Base-by-base conservation (phyloP, 92 coral and sea anemone species). In the Epizoanthus scotinus region DNA sequence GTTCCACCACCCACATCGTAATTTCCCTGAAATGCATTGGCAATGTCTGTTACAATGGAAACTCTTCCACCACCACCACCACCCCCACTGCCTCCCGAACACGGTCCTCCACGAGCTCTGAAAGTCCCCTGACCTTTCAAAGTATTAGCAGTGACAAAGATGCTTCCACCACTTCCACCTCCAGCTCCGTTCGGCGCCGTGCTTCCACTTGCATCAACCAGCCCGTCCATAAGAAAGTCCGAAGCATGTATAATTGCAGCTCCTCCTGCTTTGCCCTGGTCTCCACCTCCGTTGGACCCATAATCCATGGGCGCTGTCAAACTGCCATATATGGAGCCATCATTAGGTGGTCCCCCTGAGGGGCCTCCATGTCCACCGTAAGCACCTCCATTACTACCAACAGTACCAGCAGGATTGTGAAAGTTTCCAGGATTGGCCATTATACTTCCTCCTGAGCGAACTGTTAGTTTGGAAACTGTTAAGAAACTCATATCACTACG, bases 81-180 rank as follows among this genome's bases (percentile, higher is more conserved):
- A 65, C 91, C 86, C 1, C 91, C 91, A 29, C 78, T 78, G 34
- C 57, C 19, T 53, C 85, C 63, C 50, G 78, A 50, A 60, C 82
- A 53, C 1, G 0, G 28, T 79, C 91, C 91, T 50, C 91, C 91
- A 29, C 62, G 82, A 71, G 86, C 91, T 84, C 62, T 68, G 10
- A 88, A 73, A 13, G 67, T 28, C 19, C 91, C 91, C n/a, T 77
- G 67, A n/a, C 91, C 91, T 27, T 24, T 58, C 20, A 84, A 55
- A 13, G 40, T 19, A 18, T 79, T 38, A 0, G 88, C 67, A 10
- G 58, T 21, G 20, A 88, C 55, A 36, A 63, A 73, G 4, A 88
- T 52, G 59, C 91, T 88, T 24, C 91, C 91, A 5, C 92, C 92
- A 59, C 92, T 89, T 38, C 92, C 92, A 24, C 86, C 90, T 3